phyloP scores from a whole-genome alignment of 2,888 invertebrate species.

The Macrosiphum euphorbiae region DNA sequence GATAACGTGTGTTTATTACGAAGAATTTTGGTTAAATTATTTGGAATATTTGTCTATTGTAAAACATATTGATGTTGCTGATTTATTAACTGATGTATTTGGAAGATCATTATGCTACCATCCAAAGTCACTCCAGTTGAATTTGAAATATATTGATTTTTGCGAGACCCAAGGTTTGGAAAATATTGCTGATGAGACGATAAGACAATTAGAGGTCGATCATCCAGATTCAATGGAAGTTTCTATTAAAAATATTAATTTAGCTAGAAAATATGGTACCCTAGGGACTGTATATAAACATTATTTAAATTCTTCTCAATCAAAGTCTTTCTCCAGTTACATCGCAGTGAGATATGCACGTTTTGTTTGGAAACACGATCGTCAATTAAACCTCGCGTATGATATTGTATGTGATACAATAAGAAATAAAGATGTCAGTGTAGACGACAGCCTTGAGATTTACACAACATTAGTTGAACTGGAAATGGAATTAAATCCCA shows the following conservation, averaged over 20 bases:
- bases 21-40: conserved; percentile 91
- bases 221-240: not conserved
- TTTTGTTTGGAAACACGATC: not conserved
- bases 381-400: not conserved
- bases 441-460: not conserved
- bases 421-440: not conserved
- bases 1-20: conserved; percentile 97
- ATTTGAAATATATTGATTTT: conserved; percentile 94
- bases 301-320: not conserved
- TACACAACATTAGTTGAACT: not conserved
- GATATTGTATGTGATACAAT: not conserved
- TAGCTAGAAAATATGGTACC: not conserved
- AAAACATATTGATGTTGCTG: not conserved
- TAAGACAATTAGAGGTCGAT: not conserved
- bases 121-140: conserved; percentile 92
- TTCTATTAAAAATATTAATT: not conserved
- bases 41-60: not conserved
- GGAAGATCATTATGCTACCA: conserved; percentile 92
- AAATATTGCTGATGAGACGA: not conserved
- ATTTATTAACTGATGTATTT: conserved; percentile 81
- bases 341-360: not conserved
- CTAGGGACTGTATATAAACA: not conserved
- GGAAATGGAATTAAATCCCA: not conserved
- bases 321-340: not conserved
- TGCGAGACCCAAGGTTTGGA: conserved; percentile 84